These are phyloP conservation scores for Machimus rusticus DNA, from an alignment of 2,888 invertebrate genomes.

Conservation along the genomic window DNA sequence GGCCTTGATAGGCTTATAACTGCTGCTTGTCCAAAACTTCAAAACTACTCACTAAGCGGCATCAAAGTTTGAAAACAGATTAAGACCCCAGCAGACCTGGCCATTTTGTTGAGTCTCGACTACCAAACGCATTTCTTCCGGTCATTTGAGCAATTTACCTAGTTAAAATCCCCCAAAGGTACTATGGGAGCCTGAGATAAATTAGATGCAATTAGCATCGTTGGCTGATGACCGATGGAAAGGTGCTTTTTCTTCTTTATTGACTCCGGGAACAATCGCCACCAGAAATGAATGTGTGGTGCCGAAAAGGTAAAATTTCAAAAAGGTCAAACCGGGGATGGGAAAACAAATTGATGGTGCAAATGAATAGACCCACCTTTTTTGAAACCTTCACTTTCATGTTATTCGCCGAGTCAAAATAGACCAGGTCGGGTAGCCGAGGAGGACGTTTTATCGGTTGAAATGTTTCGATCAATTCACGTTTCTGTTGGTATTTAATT, in stretches of 20 bases:
- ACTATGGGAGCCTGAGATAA: slow-evolving; percentile 1
- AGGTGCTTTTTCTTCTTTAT: neutral
- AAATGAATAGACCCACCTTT: neutral
- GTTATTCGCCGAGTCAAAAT: neutral
- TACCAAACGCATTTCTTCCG: slow-evolving; percentile 2
- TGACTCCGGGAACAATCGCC: neutral
- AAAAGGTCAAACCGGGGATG: neutral
- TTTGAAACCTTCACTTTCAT: neutral
- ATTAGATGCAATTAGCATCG: neutral
- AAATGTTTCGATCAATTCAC: neutral
- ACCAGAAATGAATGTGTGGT: neutral
- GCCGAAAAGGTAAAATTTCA: neutral
- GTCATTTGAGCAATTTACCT: slow-evolving; percentile 21
- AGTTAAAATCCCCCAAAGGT: neutral
- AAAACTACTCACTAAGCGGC: neutral
- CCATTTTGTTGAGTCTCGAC: neutral
- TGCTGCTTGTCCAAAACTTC: neutral
- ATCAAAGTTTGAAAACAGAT: neutral
- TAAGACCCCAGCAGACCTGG: neutral
- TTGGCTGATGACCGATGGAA: neutral
- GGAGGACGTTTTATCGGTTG: neutral
- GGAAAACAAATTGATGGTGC: neutral
- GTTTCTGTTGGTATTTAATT: neutral
- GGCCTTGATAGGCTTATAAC: neutral
- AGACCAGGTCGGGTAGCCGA: neutral